Conservation (phyloP, 2,888 invertebrate genomes). For the Chydorus sphaericus region DNA sequence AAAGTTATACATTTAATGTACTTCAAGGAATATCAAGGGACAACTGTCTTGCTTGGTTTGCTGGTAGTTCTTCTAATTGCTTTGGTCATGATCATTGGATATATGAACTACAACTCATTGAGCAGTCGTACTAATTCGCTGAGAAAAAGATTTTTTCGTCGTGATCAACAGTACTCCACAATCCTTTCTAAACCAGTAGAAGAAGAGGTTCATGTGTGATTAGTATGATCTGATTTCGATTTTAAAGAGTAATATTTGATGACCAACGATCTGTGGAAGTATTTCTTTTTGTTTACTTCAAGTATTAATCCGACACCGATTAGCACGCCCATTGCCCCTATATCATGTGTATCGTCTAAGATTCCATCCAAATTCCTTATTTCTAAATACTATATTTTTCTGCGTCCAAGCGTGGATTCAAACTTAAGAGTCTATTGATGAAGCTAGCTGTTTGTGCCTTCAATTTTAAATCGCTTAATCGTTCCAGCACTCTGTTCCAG, state of each 20-base stretch:
- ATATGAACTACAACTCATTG: conserved; percentile 43
- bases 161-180: conserved; percentile 55
- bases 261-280: too few relatives aligned
- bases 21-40: conserved; percentile 21
- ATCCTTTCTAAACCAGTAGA: conserved; percentile 42
- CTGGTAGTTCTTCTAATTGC: conserved; percentile 39
- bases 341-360: too few relatives aligned
- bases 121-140: conserved; percentile 43
- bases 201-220: conserved; percentile 29
- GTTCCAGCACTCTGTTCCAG: neutral
- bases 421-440: too few relatives aligned
- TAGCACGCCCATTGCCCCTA: too few relatives aligned
- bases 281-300: too few relatives aligned
- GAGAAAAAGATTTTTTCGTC: conserved; percentile 46
- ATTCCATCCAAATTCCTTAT: too few relatives aligned
- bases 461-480: neutral
- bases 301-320: too few relatives aligned
- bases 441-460: too few relatives aligned
- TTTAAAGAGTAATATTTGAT: too few relatives aligned
- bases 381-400: too few relatives aligned
- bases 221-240: too few relatives aligned
- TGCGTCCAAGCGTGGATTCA: too few relatives aligned
- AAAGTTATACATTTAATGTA: neutral
- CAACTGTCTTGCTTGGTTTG: conserved; percentile 37
- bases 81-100: conserved; percentile 41